A percentile compares a stretch with the other conserved stretches of the same genome.
Conservation (phyloP, 2,888 invertebrate genomes). For the Ypsolopha scabrella region DNA sequence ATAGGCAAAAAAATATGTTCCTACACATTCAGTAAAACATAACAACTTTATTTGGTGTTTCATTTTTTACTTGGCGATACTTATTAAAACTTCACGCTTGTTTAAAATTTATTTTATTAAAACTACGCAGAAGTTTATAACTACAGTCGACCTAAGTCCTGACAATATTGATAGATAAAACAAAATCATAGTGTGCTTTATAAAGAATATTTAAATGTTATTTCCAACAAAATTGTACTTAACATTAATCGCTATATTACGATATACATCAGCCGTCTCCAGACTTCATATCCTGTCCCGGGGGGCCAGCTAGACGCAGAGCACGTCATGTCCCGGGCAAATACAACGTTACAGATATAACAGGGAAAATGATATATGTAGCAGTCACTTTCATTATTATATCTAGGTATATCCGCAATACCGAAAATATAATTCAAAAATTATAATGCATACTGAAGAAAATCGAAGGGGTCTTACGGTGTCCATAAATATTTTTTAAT, state of each 20-base stretch:
- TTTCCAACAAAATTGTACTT: constrained; percentile 65
- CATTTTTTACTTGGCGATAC: too few species aligned
- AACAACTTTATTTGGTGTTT: neutral
- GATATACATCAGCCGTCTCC: constrained; percentile 20
- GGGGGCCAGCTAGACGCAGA: too few species aligned
- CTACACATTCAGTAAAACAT: neutral
- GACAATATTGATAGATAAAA: constrained; percentile 40
- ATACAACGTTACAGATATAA: too few species aligned
- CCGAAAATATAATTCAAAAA: too few species aligned
- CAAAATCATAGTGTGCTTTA: constrained; percentile 50
- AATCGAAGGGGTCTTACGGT: too few species aligned
- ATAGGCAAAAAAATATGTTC: neutral
- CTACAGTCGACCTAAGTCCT: constrained; percentile 49
- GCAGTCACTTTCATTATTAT: too few species aligned
- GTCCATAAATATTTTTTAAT: too few species aligned
- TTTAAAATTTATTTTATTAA: constrained; percentile 60
- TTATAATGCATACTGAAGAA: too few species aligned
- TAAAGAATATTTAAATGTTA: constrained; percentile 39
- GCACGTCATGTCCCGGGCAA: too few species aligned
- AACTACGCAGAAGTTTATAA: constrained; percentile 57
- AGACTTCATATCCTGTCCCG: too few species aligned
- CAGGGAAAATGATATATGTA: too few species aligned
- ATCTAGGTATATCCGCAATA: too few species aligned
- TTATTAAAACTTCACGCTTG: constrained; percentile 16
- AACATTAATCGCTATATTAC: constrained; percentile 49